phyloP scores from a whole-genome alignment of 2,888 invertebrate genomes.

The Sarcophaga rosellei region DNA sequence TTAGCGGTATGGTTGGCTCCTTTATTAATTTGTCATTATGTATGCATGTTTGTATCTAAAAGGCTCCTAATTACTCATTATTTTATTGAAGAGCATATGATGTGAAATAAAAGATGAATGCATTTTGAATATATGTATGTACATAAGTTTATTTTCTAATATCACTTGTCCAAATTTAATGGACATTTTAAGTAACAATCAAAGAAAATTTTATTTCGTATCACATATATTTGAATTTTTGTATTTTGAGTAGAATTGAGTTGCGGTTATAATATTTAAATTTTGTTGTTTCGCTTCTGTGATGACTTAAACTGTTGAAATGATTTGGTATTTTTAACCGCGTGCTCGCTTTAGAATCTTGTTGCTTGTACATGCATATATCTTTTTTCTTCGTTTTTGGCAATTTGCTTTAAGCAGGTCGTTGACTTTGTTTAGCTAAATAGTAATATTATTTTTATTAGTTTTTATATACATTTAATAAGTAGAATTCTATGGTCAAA shows the following conservation, averaged over 20 bases:
- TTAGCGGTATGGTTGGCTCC: background rate
- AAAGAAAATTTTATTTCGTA: too few species aligned
- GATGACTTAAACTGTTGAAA: slow-evolving; percentile 41
- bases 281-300: slow-evolving; percentile 32
- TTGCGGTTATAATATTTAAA: slow-evolving; percentile 12
- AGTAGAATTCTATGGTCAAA: slow-evolving; percentile 66
- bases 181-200: too few species aligned
- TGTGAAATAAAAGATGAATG: too few species aligned
- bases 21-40: slow-evolving; percentile 19
- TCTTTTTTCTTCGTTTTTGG: slow-evolving; percentile 27
- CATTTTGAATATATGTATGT: too few species aligned
- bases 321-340: slow-evolving; percentile 64
- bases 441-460: slow-evolving; percentile 52
- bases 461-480: slow-evolving; percentile 78
- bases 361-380: background rate
- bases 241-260: too few species aligned
- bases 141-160: too few species aligned
- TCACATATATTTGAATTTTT: too few species aligned
- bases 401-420: slow-evolving; percentile 71
- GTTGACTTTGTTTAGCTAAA: slow-evolving; percentile 73
- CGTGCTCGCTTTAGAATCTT: slow-evolving; percentile 61
- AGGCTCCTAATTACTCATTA: background rate
- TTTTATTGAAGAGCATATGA: slow-evolving; percentile 5
- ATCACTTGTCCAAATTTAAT: too few species aligned
- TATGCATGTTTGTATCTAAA: background rate